These are phyloP conservation scores for Ochropleura leucogaster DNA, from an alignment of 2,888 invertebrate genomes.

Conservation along the genomic window DNA sequence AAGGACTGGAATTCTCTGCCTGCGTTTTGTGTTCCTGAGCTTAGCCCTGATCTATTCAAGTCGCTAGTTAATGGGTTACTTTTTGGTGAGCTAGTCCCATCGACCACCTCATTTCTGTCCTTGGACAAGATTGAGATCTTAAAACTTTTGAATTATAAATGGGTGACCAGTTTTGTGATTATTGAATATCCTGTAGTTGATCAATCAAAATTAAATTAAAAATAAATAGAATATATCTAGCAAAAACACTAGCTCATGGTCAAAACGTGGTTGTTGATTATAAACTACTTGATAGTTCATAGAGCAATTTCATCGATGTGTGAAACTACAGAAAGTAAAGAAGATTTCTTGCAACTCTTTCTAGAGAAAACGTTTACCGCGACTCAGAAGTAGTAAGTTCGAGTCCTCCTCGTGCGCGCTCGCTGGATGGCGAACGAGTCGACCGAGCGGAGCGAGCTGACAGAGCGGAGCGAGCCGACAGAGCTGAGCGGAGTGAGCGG, in stretches of 20 bases:
- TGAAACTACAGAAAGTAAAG: background rate
- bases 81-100: too few species aligned
- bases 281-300: background rate
- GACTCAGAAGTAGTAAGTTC: conserved; percentile 83
- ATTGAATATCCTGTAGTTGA: background rate
- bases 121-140: too few species aligned
- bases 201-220: background rate
- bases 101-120: too few species aligned
- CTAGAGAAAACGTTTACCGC: conserved; percentile 89
- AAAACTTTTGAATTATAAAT: too few species aligned
- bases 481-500: conserved; percentile 18
- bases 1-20: too few species aligned
- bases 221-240: background rate
- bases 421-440: conserved; percentile 28
- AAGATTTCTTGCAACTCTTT: background rate
- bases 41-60: too few species aligned
- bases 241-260: background rate
- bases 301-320: background rate
- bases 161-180: background rate
- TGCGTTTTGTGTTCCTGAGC: too few species aligned
- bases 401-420: conserved; percentile 78
- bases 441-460: conserved; percentile 29
- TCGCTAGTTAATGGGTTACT: too few species aligned
- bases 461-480: conserved; percentile 41
- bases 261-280: background rate